Base-by-base conservation (phyloP, 2,113 vertebrate genomes). In the Baryphthengus martii region DNA sequence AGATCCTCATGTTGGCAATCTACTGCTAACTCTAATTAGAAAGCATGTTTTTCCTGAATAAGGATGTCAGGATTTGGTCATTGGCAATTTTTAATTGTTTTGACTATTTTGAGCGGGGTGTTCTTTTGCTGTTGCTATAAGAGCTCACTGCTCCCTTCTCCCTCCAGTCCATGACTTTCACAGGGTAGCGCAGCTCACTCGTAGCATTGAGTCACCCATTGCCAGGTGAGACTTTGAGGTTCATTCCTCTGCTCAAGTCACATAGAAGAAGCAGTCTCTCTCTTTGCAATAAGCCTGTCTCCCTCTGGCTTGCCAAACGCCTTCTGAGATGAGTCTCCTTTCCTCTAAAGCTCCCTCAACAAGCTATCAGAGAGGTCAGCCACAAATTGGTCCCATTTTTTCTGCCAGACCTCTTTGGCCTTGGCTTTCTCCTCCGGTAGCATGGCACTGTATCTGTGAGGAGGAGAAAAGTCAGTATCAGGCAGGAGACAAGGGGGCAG, bases 341-440 rank as follows among this genome's bases (percentile, higher is more conserved):
- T 53, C 29, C 66, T 49, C 66, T 96, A 96, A 65, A 85, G 67
- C 37, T 91, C 83, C 26, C 26, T 77, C n/a, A 25, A 56, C 77
- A 93, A 91, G 73, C 68, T 61, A 8, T 81, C 76, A 19, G 53
- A 77, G 87, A 98, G 74, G 25, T 98, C 97, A 33, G 96, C 95
- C 40, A 99, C 97, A 97, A 99, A 99, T 21, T 95, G 90, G 63
- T 99, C 93, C 99, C 99, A 99, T 93, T 96, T 98, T 84, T 88
- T 96, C 87, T 98, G 97, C 98, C 99, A 99, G 93, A 97, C 62
- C 40, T 83, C 81, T 91, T 88, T 79, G 7, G 98, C 97, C 71
- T 97, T 92, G 37, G 97, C 74, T 97, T 98, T 98, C 76, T 98
- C 95, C 7, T 79, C 14, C 0, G 80, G 91, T 9, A 58, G 84